A percentile compares a stretch with the other conserved stretches of the same genome.
These are phyloP conservation scores for Antechinus flavipes DNA, from an alignment of 2,113 vertebrate species.

Conservation along the genomic window DNA sequence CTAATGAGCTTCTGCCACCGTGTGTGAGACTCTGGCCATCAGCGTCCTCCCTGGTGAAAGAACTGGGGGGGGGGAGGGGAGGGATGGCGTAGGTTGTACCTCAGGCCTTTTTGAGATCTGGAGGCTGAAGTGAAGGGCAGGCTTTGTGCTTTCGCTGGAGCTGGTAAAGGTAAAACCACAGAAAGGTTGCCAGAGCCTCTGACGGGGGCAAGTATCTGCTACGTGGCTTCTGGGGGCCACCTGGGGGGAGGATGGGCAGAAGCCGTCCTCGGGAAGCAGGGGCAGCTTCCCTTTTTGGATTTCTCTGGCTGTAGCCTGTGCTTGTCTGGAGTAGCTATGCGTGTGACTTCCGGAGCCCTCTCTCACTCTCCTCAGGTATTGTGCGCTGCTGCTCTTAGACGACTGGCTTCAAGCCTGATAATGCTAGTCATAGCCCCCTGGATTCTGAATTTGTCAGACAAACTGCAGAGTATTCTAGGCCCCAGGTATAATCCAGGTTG, in stretches of 20 bases:
- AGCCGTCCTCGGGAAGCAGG: background rate
- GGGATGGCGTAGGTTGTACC: too few relatives aligned
- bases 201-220: too few relatives aligned
- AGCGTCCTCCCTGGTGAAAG: background rate
- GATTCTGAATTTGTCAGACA: slow-evolving; percentile 34
- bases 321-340: background rate
- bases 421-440: slow-evolving; percentile 20
- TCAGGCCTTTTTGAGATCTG: too few relatives aligned
- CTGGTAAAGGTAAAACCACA: too few relatives aligned
- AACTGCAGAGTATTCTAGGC: slow-evolving; percentile 20
- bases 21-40: background rate
- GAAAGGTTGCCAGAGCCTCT: too few relatives aligned
- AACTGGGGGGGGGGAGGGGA: too few relatives aligned
- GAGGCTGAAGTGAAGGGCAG: too few relatives aligned
- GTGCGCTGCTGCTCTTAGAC: slow-evolving; percentile 9
- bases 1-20: background rate
- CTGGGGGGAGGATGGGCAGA: too few relatives aligned
- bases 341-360: background rate
- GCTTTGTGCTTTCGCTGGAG: too few relatives aligned
- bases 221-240: too few relatives aligned
- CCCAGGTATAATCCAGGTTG: slow-evolving; percentile 3
- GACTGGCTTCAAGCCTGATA: background rate
- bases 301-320: slow-evolving; percentile 22
- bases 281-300: background rate
- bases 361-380: background rate